phyloP scores from a whole-genome alignment of 2,888 invertebrate species.

The Silvanus unidentatus region DNA sequence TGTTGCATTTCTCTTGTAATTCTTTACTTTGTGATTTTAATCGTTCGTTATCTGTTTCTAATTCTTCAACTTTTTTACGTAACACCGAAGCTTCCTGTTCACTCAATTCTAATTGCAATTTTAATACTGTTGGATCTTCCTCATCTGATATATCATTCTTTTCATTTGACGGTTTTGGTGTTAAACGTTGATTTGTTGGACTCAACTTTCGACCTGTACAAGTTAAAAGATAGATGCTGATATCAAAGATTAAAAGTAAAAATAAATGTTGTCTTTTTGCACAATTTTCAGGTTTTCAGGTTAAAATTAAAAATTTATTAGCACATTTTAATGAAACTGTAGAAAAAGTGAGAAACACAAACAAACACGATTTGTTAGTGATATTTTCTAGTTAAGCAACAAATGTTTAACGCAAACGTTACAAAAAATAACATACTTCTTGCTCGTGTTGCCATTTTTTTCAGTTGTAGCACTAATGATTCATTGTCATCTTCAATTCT shows the following conservation, averaged over 20 bases:
- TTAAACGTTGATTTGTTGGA: conserved; percentile 58
- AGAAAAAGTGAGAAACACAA: conserved; percentile 47
- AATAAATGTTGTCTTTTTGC: no score
- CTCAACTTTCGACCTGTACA: conserved; percentile 61
- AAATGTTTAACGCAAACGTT: no score
- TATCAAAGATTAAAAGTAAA: no score
- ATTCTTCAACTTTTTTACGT: conserved; percentile 75
- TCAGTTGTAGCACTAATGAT: conserved; percentile 87
- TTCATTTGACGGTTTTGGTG: conserved; percentile 59
- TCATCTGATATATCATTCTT: conserved; percentile 70
- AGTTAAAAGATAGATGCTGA: background rate
- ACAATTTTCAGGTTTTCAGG: background rate
- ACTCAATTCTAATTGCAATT: conserved; percentile 78
- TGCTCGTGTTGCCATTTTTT: conserved; percentile 89
- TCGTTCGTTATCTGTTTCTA: conserved; percentile 73
- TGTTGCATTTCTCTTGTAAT: conserved; percentile 64
- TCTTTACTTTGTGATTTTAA: conserved; percentile 71
- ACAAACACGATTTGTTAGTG: conserved; percentile 8
- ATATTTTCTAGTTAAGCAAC: no score
- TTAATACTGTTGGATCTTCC: conserved; percentile 77
- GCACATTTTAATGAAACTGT: conserved; percentile 42
- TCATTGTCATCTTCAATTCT: conserved; percentile 97
- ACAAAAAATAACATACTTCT: conserved; percentile 58
- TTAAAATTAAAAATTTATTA: conserved; percentile 19
- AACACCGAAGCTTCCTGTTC: conserved; percentile 85